Percentiles rank a stretch among this genome's conserved stretches.
These are phyloP conservation scores for Salvelinus namaycush DNA, from an alignment of 2,113 vertebrate species.

Conservation along the genomic window DNA sequence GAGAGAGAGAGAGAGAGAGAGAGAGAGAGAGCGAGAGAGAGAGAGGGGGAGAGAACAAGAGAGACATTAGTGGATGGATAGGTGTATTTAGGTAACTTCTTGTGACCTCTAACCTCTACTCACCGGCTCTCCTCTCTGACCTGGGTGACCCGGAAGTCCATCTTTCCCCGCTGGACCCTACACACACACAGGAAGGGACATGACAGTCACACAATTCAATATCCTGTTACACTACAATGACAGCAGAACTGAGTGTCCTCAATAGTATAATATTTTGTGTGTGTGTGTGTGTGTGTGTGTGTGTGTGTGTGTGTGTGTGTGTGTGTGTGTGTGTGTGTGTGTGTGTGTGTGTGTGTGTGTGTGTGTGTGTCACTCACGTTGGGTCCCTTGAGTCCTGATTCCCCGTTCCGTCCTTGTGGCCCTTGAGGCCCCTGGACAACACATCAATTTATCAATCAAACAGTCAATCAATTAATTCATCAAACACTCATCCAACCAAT, in stretches of 20 bases:
- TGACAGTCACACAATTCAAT: not conserved
- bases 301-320: not conserved
- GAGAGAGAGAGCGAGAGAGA: not conserved
- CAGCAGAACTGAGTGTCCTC: not conserved
- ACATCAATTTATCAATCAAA: conserved; percentile 14
- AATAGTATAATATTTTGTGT: not conserved
- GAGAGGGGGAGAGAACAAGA: not conserved
- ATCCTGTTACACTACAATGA: not conserved
- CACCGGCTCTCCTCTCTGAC: conserved; percentile 95
- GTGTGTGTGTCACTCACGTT: conserved; percentile 76
- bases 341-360: not conserved
- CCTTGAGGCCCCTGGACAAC: conserved; percentile 88
- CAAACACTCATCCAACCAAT: too few relatives aligned
- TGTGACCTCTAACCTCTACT: conserved; percentile 61
- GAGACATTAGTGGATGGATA: not conserved
- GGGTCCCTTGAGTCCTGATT: conserved; percentile 94
- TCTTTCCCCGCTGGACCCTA: conserved; percentile 95
- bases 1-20: too few relatives aligned
- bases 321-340: conserved; percentile 1
- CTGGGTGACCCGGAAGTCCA: conserved; percentile 94
- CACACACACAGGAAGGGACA: not conserved
- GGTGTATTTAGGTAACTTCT: not conserved
- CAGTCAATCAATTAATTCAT: too few relatives aligned
- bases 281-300: not conserved
- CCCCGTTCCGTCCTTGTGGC: conserved; percentile 91